Base-by-base conservation (phyloP, 2,888 invertebrate species). In the Melanotus villosus region DNA sequence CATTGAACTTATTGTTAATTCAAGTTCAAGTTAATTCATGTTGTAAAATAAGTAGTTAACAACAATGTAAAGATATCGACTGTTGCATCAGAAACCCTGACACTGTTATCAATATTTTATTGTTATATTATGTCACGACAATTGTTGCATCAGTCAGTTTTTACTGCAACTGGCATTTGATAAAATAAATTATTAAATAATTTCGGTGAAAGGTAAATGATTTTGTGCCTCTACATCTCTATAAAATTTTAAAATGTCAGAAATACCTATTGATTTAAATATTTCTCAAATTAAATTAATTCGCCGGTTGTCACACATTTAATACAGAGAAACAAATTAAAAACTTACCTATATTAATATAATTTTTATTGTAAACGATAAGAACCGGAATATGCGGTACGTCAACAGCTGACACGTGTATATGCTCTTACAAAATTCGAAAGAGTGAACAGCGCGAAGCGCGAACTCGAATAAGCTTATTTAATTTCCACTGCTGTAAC, bases 371-470 rank as follows among this genome's bases (percentile, higher is more conserved):
- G n/a, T n/a, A n/a, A n/a, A n/a, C n/a, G n/a, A 41, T 14, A 41
- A 14, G 16, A 16, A 6, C 12, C 9, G 41, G 5, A 12, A 14
- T 18, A 41, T 12, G 23, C 47, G 19, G 9, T n/a, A 10, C 2
- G n/a, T n/a, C n/a, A n/a, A 47, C 12, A 47, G 12, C 23, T 6
- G 52, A 18, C 52, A 32, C 52, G 52, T 52, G 52, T 32, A 16
- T 30, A 30, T 52, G 52, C 16, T 52, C 32, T 32, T 32, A 52
- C 52, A 32, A 32, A 52, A 52, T 52, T 52, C 47, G 9, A 32
- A 32, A 32, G 52, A 52, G 32, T 52, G 10, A 12, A 12, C n/a
- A 23, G 7, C 16, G 34, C 34, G 34, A n/a, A 26, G 41, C 41
- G 41, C 6, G 41, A 41, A 41, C 18, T n/a, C 12, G 12, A 21